Conservation (phyloP, 2,888 invertebrate genomes). For the Lacanobia oleracea region DNA sequence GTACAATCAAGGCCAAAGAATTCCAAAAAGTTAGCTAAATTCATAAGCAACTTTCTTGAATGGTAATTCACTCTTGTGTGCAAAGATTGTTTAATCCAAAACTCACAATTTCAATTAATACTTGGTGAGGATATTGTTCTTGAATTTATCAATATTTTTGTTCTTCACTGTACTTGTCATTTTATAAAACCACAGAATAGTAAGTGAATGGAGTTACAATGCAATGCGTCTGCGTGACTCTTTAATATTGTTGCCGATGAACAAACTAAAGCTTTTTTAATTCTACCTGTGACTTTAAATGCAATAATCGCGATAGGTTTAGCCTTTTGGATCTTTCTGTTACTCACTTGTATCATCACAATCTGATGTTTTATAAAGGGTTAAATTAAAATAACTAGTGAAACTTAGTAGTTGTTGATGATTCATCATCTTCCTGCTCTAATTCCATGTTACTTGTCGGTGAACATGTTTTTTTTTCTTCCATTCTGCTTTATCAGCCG, state of each 20-base stretch:
- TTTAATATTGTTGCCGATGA: too few relatives aligned
- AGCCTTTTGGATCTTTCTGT: neutral
- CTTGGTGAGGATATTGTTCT: too few relatives aligned
- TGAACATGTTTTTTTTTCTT: too few relatives aligned
- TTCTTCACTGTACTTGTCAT: constrained; percentile 9
- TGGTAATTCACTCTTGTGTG: neutral
- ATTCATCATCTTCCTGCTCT: too few relatives aligned
- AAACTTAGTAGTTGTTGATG: too few relatives aligned
- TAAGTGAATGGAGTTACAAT: constrained; percentile 21
- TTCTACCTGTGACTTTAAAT: neutral
- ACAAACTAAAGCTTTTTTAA: too few relatives aligned
- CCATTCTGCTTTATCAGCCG: too few relatives aligned
- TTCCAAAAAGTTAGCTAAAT: neutral
- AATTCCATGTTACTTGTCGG: too few relatives aligned
- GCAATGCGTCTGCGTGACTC: neutral
- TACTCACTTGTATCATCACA: neutral
- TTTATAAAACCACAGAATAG: constrained; percentile 22
- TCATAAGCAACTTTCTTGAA: neutral
- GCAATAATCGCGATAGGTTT: neutral
- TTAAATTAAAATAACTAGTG: too few relatives aligned
- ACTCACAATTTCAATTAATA: neutral
- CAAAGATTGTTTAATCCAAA: neutral
- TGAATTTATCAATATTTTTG: neutral
- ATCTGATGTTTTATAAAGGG: neutral
- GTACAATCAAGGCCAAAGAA: neutral